Percentiles rank a stretch among this genome's conserved stretches.
Conservation (phyloP, 2,888 invertebrate genomes). For the Pseudococcus jackbeardsleyi region DNA sequence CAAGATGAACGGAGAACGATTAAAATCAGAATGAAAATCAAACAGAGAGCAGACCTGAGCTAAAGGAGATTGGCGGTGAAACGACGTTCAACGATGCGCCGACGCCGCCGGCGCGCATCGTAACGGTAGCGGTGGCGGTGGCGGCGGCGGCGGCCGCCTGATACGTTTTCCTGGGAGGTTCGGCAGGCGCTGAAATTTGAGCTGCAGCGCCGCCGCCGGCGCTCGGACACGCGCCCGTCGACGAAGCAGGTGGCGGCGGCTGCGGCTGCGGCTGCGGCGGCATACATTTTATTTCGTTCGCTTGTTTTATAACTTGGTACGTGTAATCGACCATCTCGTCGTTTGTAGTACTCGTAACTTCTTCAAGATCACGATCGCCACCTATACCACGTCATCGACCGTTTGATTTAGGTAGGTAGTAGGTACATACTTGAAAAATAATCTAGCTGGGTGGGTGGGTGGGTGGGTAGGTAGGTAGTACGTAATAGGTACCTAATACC, state of each 20-base stretch:
- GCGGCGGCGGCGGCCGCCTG: too few species aligned
- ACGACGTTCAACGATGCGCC: slow-evolving; percentile 75
- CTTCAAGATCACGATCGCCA: not conserved
- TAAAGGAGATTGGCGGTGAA: slow-evolving; percentile 78
- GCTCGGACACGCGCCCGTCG: too few species aligned
- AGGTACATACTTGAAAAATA: too few species aligned
- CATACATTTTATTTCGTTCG: slow-evolving; percentile 80
- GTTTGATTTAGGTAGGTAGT: too few species aligned
- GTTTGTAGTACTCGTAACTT: not conserved
- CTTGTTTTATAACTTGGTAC: slow-evolving; percentile 95
- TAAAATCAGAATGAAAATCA: not conserved
- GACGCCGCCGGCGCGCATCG: slow-evolving; percentile 68
- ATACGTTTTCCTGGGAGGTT: slow-evolving; percentile 67
- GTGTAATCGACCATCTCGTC: slow-evolving; percentile 83
- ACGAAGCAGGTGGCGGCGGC: too few species aligned
- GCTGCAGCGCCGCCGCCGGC: not conserved
- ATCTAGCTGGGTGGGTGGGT: too few species aligned
- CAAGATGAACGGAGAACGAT: not conserved
- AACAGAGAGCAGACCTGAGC: slow-evolving; percentile 76
- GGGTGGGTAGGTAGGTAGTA: too few species aligned
- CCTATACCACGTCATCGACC: too few species aligned
- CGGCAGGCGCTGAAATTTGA: slow-evolving; percentile 69
- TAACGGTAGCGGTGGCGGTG: slow-evolving; percentile 68
- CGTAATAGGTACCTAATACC: too few species aligned
- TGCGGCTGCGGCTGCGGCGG: not conserved